Base-by-base conservation (phyloP, 2,888 invertebrate species). In the Drosophila putrida region DNA sequence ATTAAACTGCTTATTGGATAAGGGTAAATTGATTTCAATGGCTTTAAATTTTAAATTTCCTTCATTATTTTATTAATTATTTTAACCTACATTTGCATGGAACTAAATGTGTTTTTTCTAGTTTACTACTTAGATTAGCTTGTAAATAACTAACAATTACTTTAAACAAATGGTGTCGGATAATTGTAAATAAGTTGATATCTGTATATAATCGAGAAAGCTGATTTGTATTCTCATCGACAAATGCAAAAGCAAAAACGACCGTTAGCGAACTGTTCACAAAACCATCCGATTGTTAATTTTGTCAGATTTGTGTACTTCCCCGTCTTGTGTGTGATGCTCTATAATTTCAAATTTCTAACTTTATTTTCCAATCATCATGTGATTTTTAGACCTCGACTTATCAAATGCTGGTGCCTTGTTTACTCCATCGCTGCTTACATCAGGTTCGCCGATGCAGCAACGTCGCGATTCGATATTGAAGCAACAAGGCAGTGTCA, bases 391-490 rank as follows among this genome's bases (percentile, higher is more conserved):
- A 82, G 82, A 82, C 38, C 66, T 82, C 47, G 82, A 82, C 49
- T 47, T 88, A 46, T 68, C 85, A 11, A 67, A 39, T 59, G 84
- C 74, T 11, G 67, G 78, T 13, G 57, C 75, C 20, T 43, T 83
- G 27, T 75, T 85, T 11, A 70, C 88, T 3, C 73, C 82, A 55
- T 64, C 62, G 54, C 53, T 84, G 55, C 75, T 79, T 2, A 74
- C 68, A n/a, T 62, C 86, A 36, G 71, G 81, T 10, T 90, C 91
- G n/a, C 91, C 91, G 0, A 47, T 89, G 60, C 80, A 88, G 27
- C 83, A 85, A 58, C 89, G 91, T 6, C 84, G 91, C 44, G 93
- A 93, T 76, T 92, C 93, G 6, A 93, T 93, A 70, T 76, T 93
- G 11, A 93, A 93, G 69, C 92, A 92, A 33, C 90, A 90, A 67